Conservation (phyloP, 2,113 vertebrate genomes). For the Eptesicus fuscus region DNA sequence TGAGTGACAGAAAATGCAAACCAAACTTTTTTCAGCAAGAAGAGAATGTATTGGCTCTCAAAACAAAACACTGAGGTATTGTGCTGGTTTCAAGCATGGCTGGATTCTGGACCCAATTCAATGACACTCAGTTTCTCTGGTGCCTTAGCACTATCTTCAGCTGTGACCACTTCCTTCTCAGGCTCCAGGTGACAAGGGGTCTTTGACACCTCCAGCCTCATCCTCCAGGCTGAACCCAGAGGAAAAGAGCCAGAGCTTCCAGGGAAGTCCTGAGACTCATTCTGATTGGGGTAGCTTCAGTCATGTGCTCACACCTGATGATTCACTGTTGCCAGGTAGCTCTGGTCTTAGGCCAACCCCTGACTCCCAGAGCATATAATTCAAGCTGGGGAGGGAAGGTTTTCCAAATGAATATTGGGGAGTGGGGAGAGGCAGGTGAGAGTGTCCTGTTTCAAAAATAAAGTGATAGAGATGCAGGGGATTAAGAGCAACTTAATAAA, state of each 20-base stretch:
- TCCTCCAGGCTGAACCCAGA: background rate
- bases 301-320: background rate
- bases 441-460: background rate
- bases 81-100: background rate
- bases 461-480: background rate
- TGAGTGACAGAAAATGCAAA: background rate
- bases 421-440: fast-evolving
- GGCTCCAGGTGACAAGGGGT: background rate
- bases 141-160: background rate
- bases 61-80: background rate
- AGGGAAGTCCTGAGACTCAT: background rate
- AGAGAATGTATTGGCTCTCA: background rate
- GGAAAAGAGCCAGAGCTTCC: background rate
- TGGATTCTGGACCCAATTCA: background rate
- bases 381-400: background rate
- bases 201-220: background rate
- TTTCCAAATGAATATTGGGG: background rate
- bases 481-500: background rate
- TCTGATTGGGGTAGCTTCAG: background rate
- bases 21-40: background rate
- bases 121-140: background rate
- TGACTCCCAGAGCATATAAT: background rate
- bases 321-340: background rate
- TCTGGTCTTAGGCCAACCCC: background rate
- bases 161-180: background rate